A percentile compares a stretch with the other conserved stretches of the same genome.
Conservation (phyloP, 2,797 vertebrate species). For the Acanthornis magna region DNA sequence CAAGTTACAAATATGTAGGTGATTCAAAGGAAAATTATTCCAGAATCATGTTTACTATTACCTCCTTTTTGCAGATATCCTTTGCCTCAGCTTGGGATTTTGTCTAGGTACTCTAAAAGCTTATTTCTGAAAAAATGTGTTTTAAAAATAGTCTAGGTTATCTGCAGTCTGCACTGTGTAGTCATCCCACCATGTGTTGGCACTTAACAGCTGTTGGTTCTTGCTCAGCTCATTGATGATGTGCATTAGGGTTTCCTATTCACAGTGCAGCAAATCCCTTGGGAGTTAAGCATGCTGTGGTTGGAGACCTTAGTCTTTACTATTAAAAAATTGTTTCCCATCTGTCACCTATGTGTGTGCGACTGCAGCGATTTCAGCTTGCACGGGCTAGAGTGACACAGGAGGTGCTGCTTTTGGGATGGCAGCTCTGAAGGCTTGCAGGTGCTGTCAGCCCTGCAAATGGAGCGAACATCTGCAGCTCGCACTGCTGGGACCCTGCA, state of each 20-base stretch:
- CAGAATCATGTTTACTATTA: neutral
- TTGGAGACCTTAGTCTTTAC: neutral
- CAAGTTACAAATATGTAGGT: neutral
- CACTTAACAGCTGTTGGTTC: neutral
- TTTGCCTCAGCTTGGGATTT: neutral
- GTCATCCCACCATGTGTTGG: neutral
- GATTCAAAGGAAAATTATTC: neutral
- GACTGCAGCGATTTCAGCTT: neutral
- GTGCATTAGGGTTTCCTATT: neutral
- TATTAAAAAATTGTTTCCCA: neutral
- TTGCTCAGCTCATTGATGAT: neutral
- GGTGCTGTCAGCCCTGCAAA: neutral
- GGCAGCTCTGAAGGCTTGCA: neutral
- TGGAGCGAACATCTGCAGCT: rapidly evolving
- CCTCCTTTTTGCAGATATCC: neutral
- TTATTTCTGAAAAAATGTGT: neutral
- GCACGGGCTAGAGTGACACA: neutral
- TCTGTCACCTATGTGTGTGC: neutral
- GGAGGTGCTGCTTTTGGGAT: neutral
- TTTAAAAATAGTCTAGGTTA: neutral
- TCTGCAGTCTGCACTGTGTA: neutral
- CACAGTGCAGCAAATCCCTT: neutral
- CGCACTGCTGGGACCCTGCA: neutral
- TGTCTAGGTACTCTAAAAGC: neutral
- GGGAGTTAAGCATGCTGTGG: neutral